These are phyloP conservation scores for Odontocolon sp. DNA, from an alignment of 2,888 invertebrate genomes.

Conservation along the genomic window DNA sequence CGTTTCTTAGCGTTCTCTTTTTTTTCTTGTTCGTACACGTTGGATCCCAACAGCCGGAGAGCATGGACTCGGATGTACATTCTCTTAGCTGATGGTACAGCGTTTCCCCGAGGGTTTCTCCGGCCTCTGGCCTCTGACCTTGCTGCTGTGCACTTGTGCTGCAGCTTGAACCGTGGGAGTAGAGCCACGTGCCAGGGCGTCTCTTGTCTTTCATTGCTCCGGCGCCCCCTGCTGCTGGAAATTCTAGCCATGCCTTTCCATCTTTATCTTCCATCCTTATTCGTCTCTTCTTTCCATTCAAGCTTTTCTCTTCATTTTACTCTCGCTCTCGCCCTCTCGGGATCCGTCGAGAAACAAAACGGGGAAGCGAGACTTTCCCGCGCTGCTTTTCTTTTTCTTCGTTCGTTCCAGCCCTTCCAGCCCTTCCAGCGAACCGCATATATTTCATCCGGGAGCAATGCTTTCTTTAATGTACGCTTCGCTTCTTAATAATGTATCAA, in stretches of 20 bases:
- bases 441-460: slow-evolving; percentile 72
- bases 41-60: no score
- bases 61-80: slow-evolving; percentile 18
- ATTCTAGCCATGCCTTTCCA: slow-evolving; percentile 58
- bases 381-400: slow-evolving; percentile 54
- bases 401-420: slow-evolving; percentile 56
- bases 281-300: neutral
- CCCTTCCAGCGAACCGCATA: slow-evolving; percentile 66
- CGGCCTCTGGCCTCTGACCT: slow-evolving; percentile 68
- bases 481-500: slow-evolving; percentile 78
- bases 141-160: slow-evolving; percentile 71
- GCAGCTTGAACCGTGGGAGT: slow-evolving; percentile 74
- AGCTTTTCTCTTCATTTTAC: slow-evolving; percentile 27
- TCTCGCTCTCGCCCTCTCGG: slow-evolving; percentile 37
- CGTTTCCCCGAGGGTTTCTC: slow-evolving; percentile 23
- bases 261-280: slow-evolving; percentile 13
- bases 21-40: slow-evolving; percentile 30
- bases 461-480: slow-evolving; percentile 74
- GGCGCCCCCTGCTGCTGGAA: slow-evolving; percentile 59
- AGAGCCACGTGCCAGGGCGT: slow-evolving; percentile 75
- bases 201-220: no score
- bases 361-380: slow-evolving; percentile 22
- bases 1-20: neutral
- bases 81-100: slow-evolving; percentile 34
- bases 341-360: slow-evolving; percentile 26